Base-by-base conservation (phyloP, 2,113 vertebrate genomes). In the Helogale parvula region DNA sequence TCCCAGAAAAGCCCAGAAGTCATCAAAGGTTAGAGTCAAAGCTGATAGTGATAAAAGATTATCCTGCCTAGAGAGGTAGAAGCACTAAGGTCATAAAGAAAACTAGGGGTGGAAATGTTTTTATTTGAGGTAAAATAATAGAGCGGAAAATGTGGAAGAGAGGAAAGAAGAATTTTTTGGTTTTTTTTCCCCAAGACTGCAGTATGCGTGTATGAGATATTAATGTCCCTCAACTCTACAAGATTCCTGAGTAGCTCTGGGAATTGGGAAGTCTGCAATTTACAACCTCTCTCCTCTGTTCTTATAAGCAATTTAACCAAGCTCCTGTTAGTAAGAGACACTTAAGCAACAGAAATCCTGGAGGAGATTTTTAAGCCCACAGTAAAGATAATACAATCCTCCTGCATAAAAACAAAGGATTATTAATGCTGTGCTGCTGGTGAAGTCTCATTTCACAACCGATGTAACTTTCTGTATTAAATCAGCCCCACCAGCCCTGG, bases 271-370 rank as follows among this genome's bases (percentile, higher is more conserved):
- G 80, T 74, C 31, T 80, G 80, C 41, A 96, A 90, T 98, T 98
- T 95, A 96, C n/a, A 97, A 19, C 35, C 94, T 88, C 94, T 97
- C 25, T 98, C 77, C 87, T 97, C 84, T 93, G 21, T 97, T 97
- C 93, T 68, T 96, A 86, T 17, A 94, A 98, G 89, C 77, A 98
- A 97, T 98, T 98, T 97, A 97, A 68, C 16, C 97, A 97, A 97
- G 6, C 11, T 96, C 27, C 65, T 84, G 35, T 87, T 96, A 98
- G 87, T 80, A 90, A 9, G 71, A 98, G 95, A 47, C 93, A 81
- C 86, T 97, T 96, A 95, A 96, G 90, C 50, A 97, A 92, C 2
- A 95, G 72, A 97, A 98, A 92, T 54, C 69, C 88, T 98, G 93
- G 79, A 97, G 45, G 6, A 3, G 4, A 71, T 90, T 90, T 97